Evolutionary conservation across 2,888 invertebrate species (phyloP).

Genomic region (Drosophila nigricruria): DNA sequence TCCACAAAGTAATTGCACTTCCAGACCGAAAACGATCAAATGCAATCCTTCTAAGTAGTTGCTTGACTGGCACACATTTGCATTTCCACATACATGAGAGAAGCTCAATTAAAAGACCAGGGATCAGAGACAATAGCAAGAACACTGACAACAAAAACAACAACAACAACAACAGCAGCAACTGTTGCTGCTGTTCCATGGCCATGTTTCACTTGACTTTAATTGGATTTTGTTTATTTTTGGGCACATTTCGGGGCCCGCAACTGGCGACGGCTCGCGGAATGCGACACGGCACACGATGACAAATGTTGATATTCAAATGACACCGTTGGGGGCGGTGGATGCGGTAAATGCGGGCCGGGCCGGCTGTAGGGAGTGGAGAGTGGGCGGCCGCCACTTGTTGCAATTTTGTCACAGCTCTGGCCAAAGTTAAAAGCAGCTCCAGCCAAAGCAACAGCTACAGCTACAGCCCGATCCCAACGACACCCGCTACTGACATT

Average conservation of each 20-base stretch:
- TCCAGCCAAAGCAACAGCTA: background rate
- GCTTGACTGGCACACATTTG: conserved; percentile 66
- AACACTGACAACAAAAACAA: conserved; percentile 35
- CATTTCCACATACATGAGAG: conserved; percentile 58
- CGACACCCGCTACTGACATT: conserved; percentile 72
- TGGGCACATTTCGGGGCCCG: conserved; percentile 69
- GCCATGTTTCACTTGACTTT: conserved; percentile 71
- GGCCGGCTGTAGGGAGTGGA: conserved; percentile 16
- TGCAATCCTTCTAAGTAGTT: conserved; percentile 60
- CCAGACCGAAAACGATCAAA: conserved; percentile 18
- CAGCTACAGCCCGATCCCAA: conserved; percentile 7
- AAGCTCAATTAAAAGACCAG: conserved; percentile 69
- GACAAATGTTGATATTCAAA: conserved; percentile 81
- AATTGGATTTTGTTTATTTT: conserved; percentile 79
- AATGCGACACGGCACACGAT: conserved; percentile 80
- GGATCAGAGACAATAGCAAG: conserved; percentile 25
- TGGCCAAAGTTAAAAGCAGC: conserved; percentile 23
- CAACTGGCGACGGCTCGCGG: conserved; percentile 62
- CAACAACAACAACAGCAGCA: conserved; percentile 35
- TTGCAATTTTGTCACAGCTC: conserved; percentile 61
- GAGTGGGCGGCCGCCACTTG: conserved; percentile 43
- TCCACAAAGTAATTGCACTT: conserved; percentile 69
- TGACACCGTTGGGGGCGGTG: conserved; percentile 66
- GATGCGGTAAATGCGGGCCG: conserved; percentile 42
- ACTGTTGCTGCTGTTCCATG: conserved; percentile 35